Evolutionary conservation across 2,797 vertebrate species (phyloP), one percentile per base, ranked within the genome.

Genomic region (Perodicticus potto): DNA sequence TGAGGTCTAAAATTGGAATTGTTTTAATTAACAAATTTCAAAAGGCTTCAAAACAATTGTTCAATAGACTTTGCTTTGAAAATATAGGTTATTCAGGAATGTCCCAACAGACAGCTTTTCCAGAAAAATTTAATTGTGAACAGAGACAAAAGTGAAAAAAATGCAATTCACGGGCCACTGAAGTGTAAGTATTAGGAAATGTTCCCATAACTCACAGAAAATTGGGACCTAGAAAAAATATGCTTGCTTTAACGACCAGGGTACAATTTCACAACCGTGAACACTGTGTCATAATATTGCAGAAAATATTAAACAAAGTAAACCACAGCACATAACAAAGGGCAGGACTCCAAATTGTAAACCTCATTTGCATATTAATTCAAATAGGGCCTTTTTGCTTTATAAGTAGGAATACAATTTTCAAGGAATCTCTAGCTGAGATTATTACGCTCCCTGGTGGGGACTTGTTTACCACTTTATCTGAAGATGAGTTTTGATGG

Each of bases 301-400:
- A 94, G 85, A 80, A 37, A 70, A 96, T 93, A 93, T 90, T 55
- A 94, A 88, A 92, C 22, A 84, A 57, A 91, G 32, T 10, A 37
- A 96, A 81, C 61, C 20, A 29, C 29, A 77, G 57, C 77, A 91
- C 22, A 74, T 70, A 89, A 86, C 65, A 16, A 73, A 94, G 77
- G 72, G 55, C 67, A 97, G 72, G 70, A 57, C 27, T 93, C 32
- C 76, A 94, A 95, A 84, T 0, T 40, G 40, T 6, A 97, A 76
- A 76, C 3, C n/a, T 83, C 40, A 96, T 95, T 93, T 94, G 91
- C 63, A 94, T 86, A 85, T 59, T 72, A 96, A 96, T 92, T 92
- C 74, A 85, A 83, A 74, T 3, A 94, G 37, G 9, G 14, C 23
- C 20, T 70, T 86, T 91, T 65, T 93, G 69, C 32, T 83, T 95